Evolutionary conservation across 1,140 invertebrate species (phyloP), one percentile per base, ranked within the genome.

Genomic region (Eurosta solidaginis): DNA sequence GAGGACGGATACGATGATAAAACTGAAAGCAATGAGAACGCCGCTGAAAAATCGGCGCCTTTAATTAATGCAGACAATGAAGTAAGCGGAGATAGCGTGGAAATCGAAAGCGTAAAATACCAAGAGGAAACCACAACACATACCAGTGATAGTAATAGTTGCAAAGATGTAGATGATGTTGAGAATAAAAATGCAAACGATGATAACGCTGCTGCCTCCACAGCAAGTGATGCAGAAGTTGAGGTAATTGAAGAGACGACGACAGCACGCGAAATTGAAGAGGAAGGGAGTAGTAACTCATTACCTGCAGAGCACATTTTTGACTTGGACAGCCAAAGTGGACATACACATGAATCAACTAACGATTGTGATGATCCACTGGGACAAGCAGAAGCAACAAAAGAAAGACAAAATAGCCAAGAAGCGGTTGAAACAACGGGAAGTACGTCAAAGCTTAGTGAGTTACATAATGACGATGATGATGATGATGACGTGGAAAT

Each of bases 401-500:
- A 22, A 73, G 42, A 29, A 75, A 33, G 20, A 45, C 27, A 54
- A 5, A 7, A 54, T 25, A 12, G 50, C 22, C 14, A 54, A n/a
- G n/a, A 36, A 33, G 20, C 47, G 27, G 29, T 20, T 1, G n/a
- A 17, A 12, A 36, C 17, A n/a, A 9, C 27, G 27, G 36, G 40
- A 44, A 9, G 52, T 20, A 7, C n/a, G n/a, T 9, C 20, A 52
- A 52, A 44, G 45, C 44, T 1, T 10, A n/a, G n/a, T 25, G 17
- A 17, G 25, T 44, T n/a, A 1, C 29, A 12, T 20, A 47, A 75
- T 73, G 59, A 54, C 9, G 36, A 44, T 25, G 25, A 78, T 33
- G 74, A 77, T 17, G 78, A 79, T 12, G 78, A 79, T 42, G 78
- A 79, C 49, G 78, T 77, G 12, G 78, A 74, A 33, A 74, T 79